Evolutionary conservation across 2,797 vertebrate species (phyloP).

Genomic region (Pangasius larnaudii): DNA sequence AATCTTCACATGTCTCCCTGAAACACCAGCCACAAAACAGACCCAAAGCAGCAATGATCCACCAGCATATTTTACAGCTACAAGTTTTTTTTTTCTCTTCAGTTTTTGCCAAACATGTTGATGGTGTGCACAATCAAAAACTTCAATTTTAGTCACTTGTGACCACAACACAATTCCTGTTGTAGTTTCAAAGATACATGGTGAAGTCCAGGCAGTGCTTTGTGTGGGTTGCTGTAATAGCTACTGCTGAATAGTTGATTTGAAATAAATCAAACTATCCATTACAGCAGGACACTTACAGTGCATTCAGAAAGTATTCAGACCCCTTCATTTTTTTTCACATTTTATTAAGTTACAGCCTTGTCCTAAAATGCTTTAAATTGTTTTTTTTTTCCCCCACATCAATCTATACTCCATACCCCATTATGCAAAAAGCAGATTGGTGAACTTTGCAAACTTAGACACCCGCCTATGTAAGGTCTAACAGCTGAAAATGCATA

Average conservation of each 20-base stretch:
- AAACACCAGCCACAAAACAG: background rate
- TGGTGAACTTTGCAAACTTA: too few species aligned
- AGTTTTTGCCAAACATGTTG: background rate
- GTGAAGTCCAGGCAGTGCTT: background rate
- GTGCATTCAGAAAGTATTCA: too few species aligned
- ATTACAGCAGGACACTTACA: background rate
- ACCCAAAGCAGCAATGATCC: background rate
- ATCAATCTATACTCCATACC: too few species aligned
- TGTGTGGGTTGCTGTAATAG: background rate
- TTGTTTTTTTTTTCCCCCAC: too few species aligned
- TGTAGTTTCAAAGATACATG: background rate
- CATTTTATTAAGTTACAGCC: too few species aligned
- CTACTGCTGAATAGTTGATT: background rate
- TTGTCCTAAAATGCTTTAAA: too few species aligned
- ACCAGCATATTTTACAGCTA: background rate
- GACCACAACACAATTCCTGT: background rate
- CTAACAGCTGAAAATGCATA: too few species aligned
- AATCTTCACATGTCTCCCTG: background rate
- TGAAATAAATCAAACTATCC: background rate
- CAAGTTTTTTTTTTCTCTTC: background rate
- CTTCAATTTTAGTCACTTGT: background rate
- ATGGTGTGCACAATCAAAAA: background rate
- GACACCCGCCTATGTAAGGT: too few species aligned
- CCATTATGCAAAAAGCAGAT: too few species aligned
- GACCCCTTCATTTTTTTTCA: too few species aligned